Percentiles rank a stretch among this genome's conserved stretches.
phyloP scores from a whole-genome alignment of 2,888 invertebrate genomes.

The Drosophila robusta region DNA sequence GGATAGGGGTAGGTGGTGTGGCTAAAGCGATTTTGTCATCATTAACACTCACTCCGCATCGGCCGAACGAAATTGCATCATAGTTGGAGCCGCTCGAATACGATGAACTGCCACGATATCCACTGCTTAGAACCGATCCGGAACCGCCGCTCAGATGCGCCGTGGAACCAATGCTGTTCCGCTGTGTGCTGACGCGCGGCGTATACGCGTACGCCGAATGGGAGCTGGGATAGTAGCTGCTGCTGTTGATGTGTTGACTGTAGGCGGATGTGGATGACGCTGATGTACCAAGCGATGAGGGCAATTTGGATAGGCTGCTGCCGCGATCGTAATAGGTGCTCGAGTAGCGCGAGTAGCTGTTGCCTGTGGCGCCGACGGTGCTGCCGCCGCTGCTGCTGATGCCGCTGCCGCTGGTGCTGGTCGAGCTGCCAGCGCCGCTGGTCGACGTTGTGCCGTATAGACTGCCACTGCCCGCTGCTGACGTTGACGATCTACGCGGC shows the following conservation, averaged over 20 bases:
- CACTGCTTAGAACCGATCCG: conserved; percentile 51
- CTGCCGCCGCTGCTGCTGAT: conserved; percentile 41
- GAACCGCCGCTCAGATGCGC: conserved; percentile 79
- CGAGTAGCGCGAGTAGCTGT: conserved; percentile 77
- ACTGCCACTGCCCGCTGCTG: conserved; percentile 84
- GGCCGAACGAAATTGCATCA: conserved; percentile 84
- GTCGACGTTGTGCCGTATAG: conserved; percentile 84
- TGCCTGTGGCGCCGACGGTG: conserved; percentile 53
- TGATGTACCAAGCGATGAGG: conserved; percentile 56
- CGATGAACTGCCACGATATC: conserved; percentile 82
- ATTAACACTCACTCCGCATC: conserved; percentile 85
- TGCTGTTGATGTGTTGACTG: conserved; percentile 42
- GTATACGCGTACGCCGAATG: conserved; percentile 74
- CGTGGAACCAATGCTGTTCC: conserved; percentile 64
- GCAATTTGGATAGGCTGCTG: conserved; percentile 77
- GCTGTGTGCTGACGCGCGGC: conserved; percentile 74
- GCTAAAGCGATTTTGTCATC: conserved; percentile 33
- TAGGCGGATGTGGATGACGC: conserved; percentile 46
- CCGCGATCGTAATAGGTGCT: conserved; percentile 77
- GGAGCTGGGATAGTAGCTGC: conserved; percentile 70
- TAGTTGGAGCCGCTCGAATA: conserved; percentile 79
- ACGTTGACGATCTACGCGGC: conserved; percentile 84
- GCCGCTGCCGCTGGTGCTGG: conserved; percentile 47
- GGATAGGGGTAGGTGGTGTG: conserved; percentile 20
- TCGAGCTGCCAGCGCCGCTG: conserved; percentile 65